phyloP scores from a whole-genome alignment of 2,888 invertebrate genomes.

The Biston stratarius region DNA sequence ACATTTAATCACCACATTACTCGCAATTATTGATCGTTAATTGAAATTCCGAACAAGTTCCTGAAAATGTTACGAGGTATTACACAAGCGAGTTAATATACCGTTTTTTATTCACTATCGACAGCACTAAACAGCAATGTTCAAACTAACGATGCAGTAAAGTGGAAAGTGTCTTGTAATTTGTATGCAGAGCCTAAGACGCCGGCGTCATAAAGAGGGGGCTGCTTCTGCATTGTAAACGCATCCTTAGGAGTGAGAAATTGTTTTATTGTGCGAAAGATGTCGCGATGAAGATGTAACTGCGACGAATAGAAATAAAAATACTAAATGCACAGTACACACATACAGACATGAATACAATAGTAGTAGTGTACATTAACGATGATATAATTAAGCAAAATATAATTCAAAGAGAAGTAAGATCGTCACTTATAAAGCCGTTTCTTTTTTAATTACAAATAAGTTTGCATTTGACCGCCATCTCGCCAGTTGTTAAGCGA shows the following conservation, averaged over 20 bases:
- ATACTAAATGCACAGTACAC: not conserved
- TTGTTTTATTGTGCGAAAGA: constrained; percentile 65
- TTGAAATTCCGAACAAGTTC: constrained; percentile 17
- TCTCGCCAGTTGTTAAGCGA: no score
- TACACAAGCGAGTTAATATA: constrained; percentile 30
- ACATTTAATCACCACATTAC: not conserved
- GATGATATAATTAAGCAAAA: no score
- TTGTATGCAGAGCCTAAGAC: constrained; percentile 72
- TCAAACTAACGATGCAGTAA: constrained; percentile 66
- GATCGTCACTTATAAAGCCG: no score
- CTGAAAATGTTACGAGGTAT: constrained; percentile 25
- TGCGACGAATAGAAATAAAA: constrained; percentile 15
- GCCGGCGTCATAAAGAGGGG: constrained; percentile 68
- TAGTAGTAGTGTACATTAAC: no score
- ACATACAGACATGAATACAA: not conserved
- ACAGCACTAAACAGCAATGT: constrained; percentile 51
- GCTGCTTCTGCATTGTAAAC: constrained; percentile 73
- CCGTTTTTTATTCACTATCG: constrained; percentile 33
- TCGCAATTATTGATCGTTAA: constrained; percentile 1
- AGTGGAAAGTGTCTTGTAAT: constrained; percentile 73
- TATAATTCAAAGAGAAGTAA: no score
- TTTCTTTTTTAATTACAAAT: no score
- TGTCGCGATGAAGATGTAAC: constrained; percentile 40
- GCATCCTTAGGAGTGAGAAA: constrained; percentile 55
- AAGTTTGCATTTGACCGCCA: no score